Percentiles rank a stretch among this genome's conserved stretches.
These are phyloP conservation scores for Calyptomena viridis DNA, from an alignment of 2,113 vertebrate genomes.

Conservation along the genomic window DNA sequence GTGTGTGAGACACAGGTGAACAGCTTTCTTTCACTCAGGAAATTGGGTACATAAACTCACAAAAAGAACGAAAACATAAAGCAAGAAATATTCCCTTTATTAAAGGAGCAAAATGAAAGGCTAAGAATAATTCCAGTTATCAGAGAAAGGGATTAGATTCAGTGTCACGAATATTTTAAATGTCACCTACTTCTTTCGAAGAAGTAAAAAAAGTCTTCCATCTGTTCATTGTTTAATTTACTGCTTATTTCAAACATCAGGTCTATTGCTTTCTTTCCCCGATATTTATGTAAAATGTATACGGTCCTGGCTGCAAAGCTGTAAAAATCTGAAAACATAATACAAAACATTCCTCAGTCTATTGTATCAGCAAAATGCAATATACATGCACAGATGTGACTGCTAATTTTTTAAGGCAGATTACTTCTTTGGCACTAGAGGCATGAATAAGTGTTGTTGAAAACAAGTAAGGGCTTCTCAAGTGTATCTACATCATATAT, in stretches of 20 bases:
- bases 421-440: not conserved
- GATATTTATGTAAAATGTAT: constrained; percentile 66
- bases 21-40: not conserved
- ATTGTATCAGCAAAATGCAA: constrained; percentile 22
- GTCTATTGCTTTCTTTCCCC: constrained; percentile 40
- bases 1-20: not conserved
- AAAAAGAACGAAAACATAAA: not conserved
- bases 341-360: constrained; percentile 38
- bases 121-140: constrained; percentile 3
- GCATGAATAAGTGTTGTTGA: not conserved
- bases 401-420: not conserved
- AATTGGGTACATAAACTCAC: not conserved
- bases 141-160: constrained; percentile 20
- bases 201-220: not conserved
- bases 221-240: constrained; percentile 52
- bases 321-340: constrained; percentile 64
- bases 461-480: not conserved
- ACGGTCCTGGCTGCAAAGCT: constrained; percentile 8
- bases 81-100: not conserved
- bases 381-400: not conserved
- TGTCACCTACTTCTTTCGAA: not conserved
- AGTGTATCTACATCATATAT: not conserved
- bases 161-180: constrained; percentile 24
- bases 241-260: constrained; percentile 42
- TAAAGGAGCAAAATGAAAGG: constrained; percentile 29